Base-by-base conservation (phyloP, 2,113 vertebrate genomes). In the Alectura lathami region DNA sequence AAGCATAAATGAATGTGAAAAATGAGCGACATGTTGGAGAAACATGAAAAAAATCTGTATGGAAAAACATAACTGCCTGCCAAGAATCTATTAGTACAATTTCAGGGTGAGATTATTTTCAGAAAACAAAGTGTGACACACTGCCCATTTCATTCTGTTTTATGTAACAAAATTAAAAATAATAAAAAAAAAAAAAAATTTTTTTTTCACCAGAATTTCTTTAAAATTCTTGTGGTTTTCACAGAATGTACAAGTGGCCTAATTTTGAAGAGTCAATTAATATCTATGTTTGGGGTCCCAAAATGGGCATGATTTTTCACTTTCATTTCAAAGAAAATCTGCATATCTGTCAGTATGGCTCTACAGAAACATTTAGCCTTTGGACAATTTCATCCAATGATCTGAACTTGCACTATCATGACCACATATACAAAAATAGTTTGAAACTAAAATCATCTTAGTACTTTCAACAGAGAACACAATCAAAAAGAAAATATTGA, bases 1-100 rank as follows among this genome's bases (percentile, higher is more conserved):
- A 91, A 48, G 32, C 77, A 75, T 86, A 86, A 93, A 87, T 77
- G 6, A 95, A 76, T 82, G 73, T 54, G 43, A 89, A 95, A 91
- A 95, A 62, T 86, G 54, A 92, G 27, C 88, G 72, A 54, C 59
- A 69, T 70, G 50, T 91, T 91, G 70, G 48, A 69, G 45, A 89
- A 95, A 89, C 57, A 79, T 8, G 5, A 38, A 85, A 74, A 91
- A 89, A 59, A 34, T 10, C 29, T 74, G 24, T 36, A 57, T 26
- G 5, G 45, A 32, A 86, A 91, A 94, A 90, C 42, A 73, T 21
- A 88, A 67, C 32, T 80, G 56, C n/a, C 51, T 74, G 84, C 86
- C 83, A 94, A 85, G 43, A 75, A 81, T 45, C 68, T 67, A 69
- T 77, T 72, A 90, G 54, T 85, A 83, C 7, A 48, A 75, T 76